phyloP scores from a whole-genome alignment of 2,113 vertebrate genomes.

The Mormoops blainvillei region DNA sequence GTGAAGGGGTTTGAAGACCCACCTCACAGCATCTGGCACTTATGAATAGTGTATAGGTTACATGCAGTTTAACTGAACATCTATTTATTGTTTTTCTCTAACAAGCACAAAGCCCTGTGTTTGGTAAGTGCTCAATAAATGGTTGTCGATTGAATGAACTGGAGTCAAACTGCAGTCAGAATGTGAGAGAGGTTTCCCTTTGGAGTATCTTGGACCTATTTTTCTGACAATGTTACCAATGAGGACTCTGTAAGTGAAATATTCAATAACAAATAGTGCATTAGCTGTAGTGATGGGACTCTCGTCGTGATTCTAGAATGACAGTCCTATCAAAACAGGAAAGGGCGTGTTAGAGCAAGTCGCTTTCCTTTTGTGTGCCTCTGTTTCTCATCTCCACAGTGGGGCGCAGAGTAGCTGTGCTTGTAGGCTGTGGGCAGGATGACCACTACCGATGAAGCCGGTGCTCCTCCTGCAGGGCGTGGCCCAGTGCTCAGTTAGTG shows the following conservation, averaged over 20 bases:
- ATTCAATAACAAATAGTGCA: neutral
- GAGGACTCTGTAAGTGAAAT: neutral
- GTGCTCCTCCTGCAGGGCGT: neutral
- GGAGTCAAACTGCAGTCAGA: neutral
- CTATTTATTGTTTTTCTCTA: neutral
- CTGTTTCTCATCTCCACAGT: neutral
- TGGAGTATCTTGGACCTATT: neutral
- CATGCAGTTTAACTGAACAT: neutral
- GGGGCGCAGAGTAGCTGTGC: neutral
- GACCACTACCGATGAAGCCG: no score
- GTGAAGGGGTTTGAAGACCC: neutral
- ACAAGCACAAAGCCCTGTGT: neutral
- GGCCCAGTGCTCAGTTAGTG: neutral
- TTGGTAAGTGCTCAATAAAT: neutral
- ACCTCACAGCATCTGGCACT: neutral
- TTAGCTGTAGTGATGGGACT: neutral
- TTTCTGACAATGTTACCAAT: neutral
- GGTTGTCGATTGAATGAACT: neutral
- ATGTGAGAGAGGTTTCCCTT: neutral
- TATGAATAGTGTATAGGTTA: neutral
- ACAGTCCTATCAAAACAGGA: neutral
- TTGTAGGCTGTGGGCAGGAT: rapidly evolving
- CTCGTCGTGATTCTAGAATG: neutral
- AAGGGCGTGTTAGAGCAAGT: neutral
- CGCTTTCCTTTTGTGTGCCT: neutral